Evolutionary conservation across 1,140 invertebrate genomes (phyloP), one percentile per base, ranked within the genome.

Genomic region (Drosophila athabasca): DNA sequence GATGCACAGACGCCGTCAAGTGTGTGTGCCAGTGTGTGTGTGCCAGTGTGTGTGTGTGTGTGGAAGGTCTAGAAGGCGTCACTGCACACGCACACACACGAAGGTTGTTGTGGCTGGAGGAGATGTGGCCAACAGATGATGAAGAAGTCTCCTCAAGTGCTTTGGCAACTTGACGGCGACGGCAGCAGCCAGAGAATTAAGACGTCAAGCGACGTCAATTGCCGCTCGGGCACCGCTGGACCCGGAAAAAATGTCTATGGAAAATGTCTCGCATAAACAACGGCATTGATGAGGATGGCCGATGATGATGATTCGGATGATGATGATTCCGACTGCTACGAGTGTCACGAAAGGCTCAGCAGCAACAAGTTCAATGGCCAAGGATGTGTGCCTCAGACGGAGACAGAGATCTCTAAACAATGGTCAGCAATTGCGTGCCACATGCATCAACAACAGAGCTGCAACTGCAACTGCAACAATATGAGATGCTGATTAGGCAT

Each of bases 401-500:
- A 59, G n/a, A 48, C 6, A 31, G 22, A 31, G 19, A 66, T 39
- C 49, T 35, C 64, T 51, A 54, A 80, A 81, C 79, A 82, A 82
- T 82, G 69, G 49, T 35, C 73, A 22, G 24, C 73, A 82, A 82
- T 87, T 88, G 83, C 82, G 82, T 87, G 82, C 70, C 78, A 82
- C 82, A 87, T 87, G 82, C 82, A 81, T 68, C 81, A 72, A 39
- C 61, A 55, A 24, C 70, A 44, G 58, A 60, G n/a, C 67, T 43
- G 19, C 45, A 26, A 58, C 66, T 41, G 44, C 60, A 59, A 59
- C 46, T 59, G 57, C 79, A 83, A 81, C 81, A 87, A 84, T 87
- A 87, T 87, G 78, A 87, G 74, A 82, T 87, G 83, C 65, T 87
- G 82, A 87, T 87, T 88, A 88, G 78, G 69, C 73, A 62, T 76